A percentile compares a stretch with the other conserved stretches of the same genome.
These are phyloP conservation scores for Orientallactaga sibirica DNA, from an alignment of 2,797 vertebrate genomes.

Conservation along the genomic window DNA sequence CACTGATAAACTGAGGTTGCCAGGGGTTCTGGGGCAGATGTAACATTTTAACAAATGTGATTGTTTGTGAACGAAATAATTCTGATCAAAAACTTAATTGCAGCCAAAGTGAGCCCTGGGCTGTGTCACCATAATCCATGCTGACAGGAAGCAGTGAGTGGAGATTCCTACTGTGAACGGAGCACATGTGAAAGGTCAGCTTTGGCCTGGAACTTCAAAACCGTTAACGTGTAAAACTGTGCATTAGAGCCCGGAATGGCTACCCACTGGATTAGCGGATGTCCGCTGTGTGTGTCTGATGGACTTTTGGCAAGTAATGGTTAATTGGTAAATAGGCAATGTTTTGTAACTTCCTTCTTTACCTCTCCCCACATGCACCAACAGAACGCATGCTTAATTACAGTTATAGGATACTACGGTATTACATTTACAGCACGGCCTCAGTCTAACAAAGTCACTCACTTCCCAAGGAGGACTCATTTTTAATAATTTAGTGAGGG, in stretches of 20 bases:
- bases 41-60: constrained; percentile 98
- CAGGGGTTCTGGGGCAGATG: constrained; percentile 96
- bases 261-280: constrained; percentile 93
- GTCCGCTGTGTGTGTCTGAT: constrained; percentile 94
- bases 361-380: constrained; percentile 72
- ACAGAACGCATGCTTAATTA: constrained; percentile 79
- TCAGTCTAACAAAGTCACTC: constrained; percentile 26
- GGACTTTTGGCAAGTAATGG: constrained; percentile 89
- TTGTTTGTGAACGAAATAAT: constrained; percentile 99
- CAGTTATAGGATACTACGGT: constrained; percentile 42
- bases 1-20: constrained; percentile 89
- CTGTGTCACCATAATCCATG: constrained; percentile 93
- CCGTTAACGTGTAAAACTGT: constrained; percentile 94
- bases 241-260: constrained; percentile 92
- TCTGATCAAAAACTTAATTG: constrained; percentile 97
- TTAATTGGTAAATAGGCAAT: constrained; percentile 85
- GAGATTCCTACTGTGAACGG: constrained; percentile 93
- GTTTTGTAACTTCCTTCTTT: constrained; percentile 72
- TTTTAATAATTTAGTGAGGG: constrained; percentile 54
- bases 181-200: constrained; percentile 93
- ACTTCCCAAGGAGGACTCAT: constrained; percentile 44
- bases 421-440: constrained; percentile 15
- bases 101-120: constrained; percentile 94
- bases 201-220: constrained; percentile 92
- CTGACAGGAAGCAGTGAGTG: constrained; percentile 94